These are phyloP conservation scores for Frieseomelitta varia DNA, from an alignment of 1,140 invertebrate genomes.

Conservation along the genomic window DNA sequence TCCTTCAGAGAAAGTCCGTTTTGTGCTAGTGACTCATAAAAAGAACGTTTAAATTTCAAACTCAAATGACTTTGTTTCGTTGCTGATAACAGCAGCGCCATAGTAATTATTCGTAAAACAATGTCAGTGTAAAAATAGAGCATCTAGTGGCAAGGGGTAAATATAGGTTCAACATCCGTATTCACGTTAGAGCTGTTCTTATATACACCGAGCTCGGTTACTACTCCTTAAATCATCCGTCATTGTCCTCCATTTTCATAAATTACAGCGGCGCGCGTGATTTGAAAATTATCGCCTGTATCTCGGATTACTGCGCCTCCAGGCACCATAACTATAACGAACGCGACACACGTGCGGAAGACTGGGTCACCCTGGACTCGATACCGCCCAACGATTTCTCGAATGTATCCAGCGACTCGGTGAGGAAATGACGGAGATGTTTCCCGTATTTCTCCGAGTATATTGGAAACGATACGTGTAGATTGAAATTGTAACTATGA, in stretches of 20 bases:
- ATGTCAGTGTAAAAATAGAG: neutral
- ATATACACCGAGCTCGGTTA: neutral
- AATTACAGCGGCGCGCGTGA: neutral
- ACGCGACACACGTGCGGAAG: neutral
- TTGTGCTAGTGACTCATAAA: neutral
- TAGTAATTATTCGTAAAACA: neutral
- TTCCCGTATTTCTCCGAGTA: neutral
- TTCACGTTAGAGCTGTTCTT: neutral
- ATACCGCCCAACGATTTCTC: neutral
- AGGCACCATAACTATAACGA: neutral
- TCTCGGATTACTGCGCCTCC: constrained; percentile 5
- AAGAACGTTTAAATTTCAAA: neutral
- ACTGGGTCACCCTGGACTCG: neutral
- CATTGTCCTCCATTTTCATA: neutral
- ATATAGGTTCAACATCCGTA: no score
- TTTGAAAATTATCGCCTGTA: constrained; percentile 1
- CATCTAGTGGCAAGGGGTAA: neutral
- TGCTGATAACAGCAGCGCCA: neutral
- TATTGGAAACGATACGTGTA: no score
- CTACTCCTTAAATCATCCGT: neutral
- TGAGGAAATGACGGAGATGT: neutral
- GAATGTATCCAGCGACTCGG: neutral
- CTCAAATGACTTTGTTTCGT: neutral
- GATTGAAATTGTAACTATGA: no score
- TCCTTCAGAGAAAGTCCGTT: neutral